These are phyloP conservation scores for Drosophila hamatofila DNA, from an alignment of 2,888 invertebrate genomes.

Conservation along the genomic window DNA sequence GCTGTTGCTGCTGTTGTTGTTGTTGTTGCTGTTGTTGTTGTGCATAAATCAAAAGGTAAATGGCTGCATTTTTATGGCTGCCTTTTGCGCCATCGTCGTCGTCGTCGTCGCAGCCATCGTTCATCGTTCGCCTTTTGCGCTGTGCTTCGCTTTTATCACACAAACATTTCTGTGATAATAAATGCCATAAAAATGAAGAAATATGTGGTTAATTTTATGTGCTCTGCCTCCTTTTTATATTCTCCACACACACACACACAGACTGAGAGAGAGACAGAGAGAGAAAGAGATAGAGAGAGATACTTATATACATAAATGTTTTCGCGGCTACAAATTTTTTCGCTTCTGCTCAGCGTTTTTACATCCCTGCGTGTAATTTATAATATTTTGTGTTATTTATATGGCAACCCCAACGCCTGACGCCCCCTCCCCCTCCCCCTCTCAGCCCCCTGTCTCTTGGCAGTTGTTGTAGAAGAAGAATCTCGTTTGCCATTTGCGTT, in stretches of 20 bases:
- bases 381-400: slow-evolving; percentile 80
- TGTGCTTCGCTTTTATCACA: slow-evolving; percentile 80
- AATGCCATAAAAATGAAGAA: slow-evolving; percentile 84
- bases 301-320: slow-evolving; percentile 63
- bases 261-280: not conserved
- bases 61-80: slow-evolving; percentile 83
- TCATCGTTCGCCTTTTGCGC: slow-evolving; percentile 57
- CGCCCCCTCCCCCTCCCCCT: not conserved
- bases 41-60: slow-evolving; percentile 83
- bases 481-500: slow-evolving; percentile 52
- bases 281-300: not conserved
- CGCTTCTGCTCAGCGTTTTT: slow-evolving; percentile 61
- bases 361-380: slow-evolving; percentile 77
- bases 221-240: slow-evolving; percentile 76
- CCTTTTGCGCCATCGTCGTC: slow-evolving; percentile 58
- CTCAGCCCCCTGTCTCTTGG: too few relatives aligned
- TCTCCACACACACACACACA: slow-evolving; percentile 27
- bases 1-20: slow-evolving; percentile 25
- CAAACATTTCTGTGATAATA: slow-evolving; percentile 83
- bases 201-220: slow-evolving; percentile 84
- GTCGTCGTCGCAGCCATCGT: slow-evolving; percentile 34
- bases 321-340: slow-evolving; percentile 78
- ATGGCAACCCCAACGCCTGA: slow-evolving; percentile 40
- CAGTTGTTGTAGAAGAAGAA: slow-evolving; percentile 12
- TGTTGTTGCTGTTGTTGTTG: slow-evolving; percentile 58